Percentiles rank a stretch among this genome's conserved stretches.
Conservation (phyloP, 2,888 invertebrate genomes). For the Limnephilus rhombicus region DNA sequence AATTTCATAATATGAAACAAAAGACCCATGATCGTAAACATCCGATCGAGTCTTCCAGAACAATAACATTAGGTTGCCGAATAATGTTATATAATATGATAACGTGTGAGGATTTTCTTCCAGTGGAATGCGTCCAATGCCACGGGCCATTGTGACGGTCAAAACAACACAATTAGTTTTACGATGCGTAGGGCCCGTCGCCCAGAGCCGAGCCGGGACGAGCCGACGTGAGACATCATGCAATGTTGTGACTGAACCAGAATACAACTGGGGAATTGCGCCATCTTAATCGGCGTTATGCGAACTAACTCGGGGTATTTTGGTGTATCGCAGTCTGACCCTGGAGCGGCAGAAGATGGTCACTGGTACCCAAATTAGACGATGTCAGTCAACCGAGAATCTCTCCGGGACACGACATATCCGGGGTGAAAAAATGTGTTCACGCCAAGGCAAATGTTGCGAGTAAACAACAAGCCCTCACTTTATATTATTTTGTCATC, state of each 20-base stretch:
- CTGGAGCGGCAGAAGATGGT: not conserved
- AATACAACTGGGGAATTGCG: slow-evolving; percentile 17
- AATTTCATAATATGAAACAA: not conserved
- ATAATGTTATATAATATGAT: not conserved
- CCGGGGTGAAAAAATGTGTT: slow-evolving; percentile 8
- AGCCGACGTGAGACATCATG: slow-evolving; percentile 25
- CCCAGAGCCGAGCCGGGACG: not conserved
- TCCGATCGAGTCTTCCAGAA: not conserved
- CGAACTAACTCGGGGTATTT: slow-evolving; percentile 47
- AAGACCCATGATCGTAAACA: not conserved
- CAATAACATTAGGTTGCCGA: not conserved
- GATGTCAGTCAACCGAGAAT: slow-evolving; percentile 43
- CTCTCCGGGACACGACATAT: not conserved
- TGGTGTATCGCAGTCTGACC: slow-evolving; percentile 6
- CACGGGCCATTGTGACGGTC: slow-evolving; percentile 39
- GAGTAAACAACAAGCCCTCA: not conserved
- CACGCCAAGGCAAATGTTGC: not conserved
- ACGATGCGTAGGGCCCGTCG: slow-evolving; percentile 27
- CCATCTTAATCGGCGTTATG: slow-evolving; percentile 38
- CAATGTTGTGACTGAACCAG: slow-evolving; percentile 35
- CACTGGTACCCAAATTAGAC: not conserved
- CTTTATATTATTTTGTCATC: not conserved
- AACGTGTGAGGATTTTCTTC: not conserved
- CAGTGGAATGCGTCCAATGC: slow-evolving; percentile 40
- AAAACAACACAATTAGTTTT: slow-evolving; percentile 40